phyloP scores from a whole-genome alignment of 2,888 invertebrate species.

The Timandra comae region DNA sequence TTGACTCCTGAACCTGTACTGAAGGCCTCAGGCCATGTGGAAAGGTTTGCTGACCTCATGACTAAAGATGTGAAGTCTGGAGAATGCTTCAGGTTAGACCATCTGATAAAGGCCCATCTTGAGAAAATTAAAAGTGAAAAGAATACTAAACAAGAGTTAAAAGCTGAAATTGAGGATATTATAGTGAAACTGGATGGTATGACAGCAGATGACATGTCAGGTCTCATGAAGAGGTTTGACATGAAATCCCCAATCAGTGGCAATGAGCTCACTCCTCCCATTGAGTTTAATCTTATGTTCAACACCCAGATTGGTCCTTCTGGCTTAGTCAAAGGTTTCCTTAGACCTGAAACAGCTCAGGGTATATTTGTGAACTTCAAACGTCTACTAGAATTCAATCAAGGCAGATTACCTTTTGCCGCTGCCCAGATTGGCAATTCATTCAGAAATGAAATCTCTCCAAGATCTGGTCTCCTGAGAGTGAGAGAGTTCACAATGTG shows the following conservation, averaged over 20 bases:
- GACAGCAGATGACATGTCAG: constrained; percentile 92
- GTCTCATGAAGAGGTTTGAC: constrained; percentile 87
- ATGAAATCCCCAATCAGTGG: constrained; percentile 98
- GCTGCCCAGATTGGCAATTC: constrained; percentile 99
- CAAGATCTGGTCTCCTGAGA: constrained; percentile 94
- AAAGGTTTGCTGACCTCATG: constrained; percentile 99
- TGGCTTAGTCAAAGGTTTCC: constrained; percentile 94
- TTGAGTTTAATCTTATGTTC: constrained; percentile 99
- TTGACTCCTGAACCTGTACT: constrained; percentile 97
- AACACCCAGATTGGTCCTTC: constrained; percentile 98
- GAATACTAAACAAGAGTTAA: constrained; percentile 82
- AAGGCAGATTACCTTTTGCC: constrained; percentile 96
- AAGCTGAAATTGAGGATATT: constrained; percentile 86
- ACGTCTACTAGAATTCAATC: constrained; percentile 96
- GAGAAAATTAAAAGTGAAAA: constrained; percentile 92
- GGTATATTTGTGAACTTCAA: constrained; percentile 99
- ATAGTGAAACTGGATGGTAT: constrained; percentile 93
- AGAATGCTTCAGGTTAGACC: constrained; percentile 98
- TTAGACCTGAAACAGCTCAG: constrained; percentile 99
- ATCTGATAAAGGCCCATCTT: constrained; percentile 95
- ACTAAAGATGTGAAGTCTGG: constrained; percentile 97
- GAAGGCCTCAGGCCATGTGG: constrained; percentile 99
- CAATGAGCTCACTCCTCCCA: constrained; percentile 95
- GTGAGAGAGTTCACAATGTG: constrained; percentile 99
- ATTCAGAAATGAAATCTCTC: constrained; percentile 99